These are phyloP conservation scores for Aptenodytes forsteri DNA, from an alignment of 2,113 vertebrate genomes.

Conservation along the genomic window DNA sequence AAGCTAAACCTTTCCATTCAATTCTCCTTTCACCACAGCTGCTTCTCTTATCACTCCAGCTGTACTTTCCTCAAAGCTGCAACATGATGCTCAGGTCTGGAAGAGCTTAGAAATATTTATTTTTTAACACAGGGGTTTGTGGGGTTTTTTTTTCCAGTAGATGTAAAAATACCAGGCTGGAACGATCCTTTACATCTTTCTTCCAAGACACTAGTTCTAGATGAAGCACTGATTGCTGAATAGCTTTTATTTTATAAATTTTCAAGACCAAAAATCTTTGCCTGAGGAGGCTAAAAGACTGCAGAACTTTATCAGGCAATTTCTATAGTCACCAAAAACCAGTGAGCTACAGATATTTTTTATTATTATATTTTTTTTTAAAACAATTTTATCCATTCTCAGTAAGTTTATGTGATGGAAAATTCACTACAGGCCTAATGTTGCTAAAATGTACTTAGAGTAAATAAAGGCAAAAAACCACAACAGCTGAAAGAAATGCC, in stretches of 20 bases:
- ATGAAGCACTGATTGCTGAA: neutral
- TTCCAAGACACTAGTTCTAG: neutral
- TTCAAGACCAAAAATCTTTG: neutral
- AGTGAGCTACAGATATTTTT: neutral
- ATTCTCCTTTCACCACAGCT: constrained; percentile 39
- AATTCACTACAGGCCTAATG: neutral
- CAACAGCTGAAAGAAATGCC: neutral
- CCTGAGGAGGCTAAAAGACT: neutral
- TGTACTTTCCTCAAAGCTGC: constrained; percentile 2
- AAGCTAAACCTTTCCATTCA: constrained; percentile 13
- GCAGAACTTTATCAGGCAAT: neutral
- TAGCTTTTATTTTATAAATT: neutral
- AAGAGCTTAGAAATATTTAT: constrained; percentile 21
- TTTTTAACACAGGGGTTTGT: neutral
- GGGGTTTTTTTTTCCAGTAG: neutral
- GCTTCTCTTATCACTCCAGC: constrained; percentile 49
- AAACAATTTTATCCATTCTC: neutral
- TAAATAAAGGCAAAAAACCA: neutral
- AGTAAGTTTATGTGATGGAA: neutral
- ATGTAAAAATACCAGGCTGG: neutral
- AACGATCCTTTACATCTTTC: neutral
- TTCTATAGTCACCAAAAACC: neutral
- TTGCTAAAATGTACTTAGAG: neutral
- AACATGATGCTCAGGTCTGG: neutral
- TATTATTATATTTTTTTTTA: neutral